These are phyloP conservation scores for Scophthalmus maximus DNA, from an alignment of 2,113 vertebrate species.

Conservation along the genomic window DNA sequence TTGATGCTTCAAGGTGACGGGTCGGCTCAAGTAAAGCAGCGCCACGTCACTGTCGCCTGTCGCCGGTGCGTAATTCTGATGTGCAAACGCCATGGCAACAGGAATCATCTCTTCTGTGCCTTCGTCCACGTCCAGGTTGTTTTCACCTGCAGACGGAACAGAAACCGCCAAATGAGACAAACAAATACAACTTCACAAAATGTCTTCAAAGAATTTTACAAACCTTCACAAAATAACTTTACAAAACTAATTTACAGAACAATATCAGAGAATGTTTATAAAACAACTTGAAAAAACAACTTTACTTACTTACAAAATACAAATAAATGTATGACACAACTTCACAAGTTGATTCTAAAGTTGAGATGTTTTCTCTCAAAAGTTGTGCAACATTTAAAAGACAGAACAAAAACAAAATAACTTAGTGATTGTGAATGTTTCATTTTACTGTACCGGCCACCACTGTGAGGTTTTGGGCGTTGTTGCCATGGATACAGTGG, in stretches of 20 bases:
- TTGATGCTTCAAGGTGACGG: constrained; percentile 64
- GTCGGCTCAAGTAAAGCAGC: constrained; percentile 75
- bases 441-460: no score
- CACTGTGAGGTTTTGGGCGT: constrained; percentile 54
- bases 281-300: no score
- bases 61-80: constrained; percentile 67
- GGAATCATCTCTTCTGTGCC: constrained; percentile 80
- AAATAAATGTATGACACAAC: no score
- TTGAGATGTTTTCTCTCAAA: no score
- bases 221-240: not conserved
- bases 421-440: no score
- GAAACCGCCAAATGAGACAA: fast-evolving
- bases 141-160: constrained; percentile 81
- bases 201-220: no score
- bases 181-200: no score
- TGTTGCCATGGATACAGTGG: constrained; percentile 85
- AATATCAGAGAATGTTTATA: no score
- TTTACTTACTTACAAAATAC: no score
- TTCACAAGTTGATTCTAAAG: no score
- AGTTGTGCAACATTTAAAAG: no score
- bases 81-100: constrained; percentile 55
- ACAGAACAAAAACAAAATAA: no score
- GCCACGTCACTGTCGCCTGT: constrained; percentile 85
- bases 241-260: not conserved
- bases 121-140: constrained; percentile 71